Conservation (phyloP, 2,888 invertebrate species). For the Sarcophaga subvicina region DNA sequence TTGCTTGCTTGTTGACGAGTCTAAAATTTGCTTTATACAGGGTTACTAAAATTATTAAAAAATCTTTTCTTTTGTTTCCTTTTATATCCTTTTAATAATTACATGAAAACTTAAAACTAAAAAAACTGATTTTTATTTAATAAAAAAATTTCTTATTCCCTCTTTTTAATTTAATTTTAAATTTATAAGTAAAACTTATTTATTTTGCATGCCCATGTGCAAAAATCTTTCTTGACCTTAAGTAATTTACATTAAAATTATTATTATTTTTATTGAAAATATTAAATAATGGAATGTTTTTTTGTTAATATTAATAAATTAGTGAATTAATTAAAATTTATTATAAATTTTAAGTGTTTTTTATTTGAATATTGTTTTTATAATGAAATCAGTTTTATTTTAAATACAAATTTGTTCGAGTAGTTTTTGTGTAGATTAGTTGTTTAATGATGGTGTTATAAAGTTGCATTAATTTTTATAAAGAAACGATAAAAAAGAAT, state of each 20-base stretch:
- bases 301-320: slow-evolving; percentile 30
- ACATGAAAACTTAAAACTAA: no score
- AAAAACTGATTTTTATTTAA: not conserved
- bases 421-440: slow-evolving; percentile 31
- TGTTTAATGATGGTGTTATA: slow-evolving; percentile 51
- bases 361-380: slow-evolving; percentile 16
- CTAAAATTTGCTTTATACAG: no score
- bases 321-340: slow-evolving; percentile 62
- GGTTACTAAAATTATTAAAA: no score
- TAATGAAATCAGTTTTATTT: slow-evolving; percentile 37
- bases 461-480: slow-evolving; percentile 55
- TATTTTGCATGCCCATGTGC: slow-evolving; percentile 74
- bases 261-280: not conserved
- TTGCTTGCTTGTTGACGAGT: no score
- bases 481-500: slow-evolving; percentile 38
- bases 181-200: slow-evolving; percentile 6
- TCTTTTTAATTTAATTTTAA: slow-evolving; percentile 5
- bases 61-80: no score
- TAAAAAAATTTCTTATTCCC: not conserved
- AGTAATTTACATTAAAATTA: slow-evolving; percentile 58
- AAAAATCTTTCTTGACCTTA: slow-evolving; percentile 73
- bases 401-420: slow-evolving; percentile 40
- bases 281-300: slow-evolving; percentile 71
- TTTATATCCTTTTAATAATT: no score
- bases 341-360: slow-evolving; percentile 48